Base-by-base conservation (phyloP, 2,888 invertebrate genomes). In the Hirtodrosophila trivittata region DNA sequence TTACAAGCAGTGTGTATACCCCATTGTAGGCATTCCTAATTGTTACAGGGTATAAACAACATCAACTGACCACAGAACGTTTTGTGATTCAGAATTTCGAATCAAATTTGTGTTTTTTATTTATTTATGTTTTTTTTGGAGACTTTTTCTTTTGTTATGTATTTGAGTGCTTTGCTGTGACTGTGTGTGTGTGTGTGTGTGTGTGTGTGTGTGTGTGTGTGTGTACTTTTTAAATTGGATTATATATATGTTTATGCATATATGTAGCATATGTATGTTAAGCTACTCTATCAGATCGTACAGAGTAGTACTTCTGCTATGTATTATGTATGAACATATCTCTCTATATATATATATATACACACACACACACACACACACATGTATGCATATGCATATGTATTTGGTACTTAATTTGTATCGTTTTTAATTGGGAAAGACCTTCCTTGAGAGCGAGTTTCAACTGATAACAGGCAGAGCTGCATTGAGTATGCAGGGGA, bases 41-140 rank as follows among this genome's bases (percentile, higher is more conserved):
- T 21, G 9, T 0, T 37, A 18, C 30, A 60, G 25, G 30, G 41
- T 26, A 42, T 18, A 13, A 35, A 18, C 16, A 35, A 26, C 30
- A 38, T 18, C 30, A 42, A 51, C 14, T 13, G 38, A 68, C 67
- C 74, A 63, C 73, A 76, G 45, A 73, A 45, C 46, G 38, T 62
- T 64, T 64, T 63, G 55, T 64, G 75, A 71, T 60, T 75, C 78
- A 78, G 62, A 65, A 75, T 57, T 75, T 65, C 46, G 52, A 51
- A 56, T 63, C 46, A 49, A 12, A 52, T 55, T 56, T 39, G 55
- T 41, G 26, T 16, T 49, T 49, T 28, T 49, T 33, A 37, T 55
- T 51, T 12, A n/a, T 25, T 51, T 21, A 25, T 49, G 33, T 10
- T 33, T 32, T 28, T 28, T 28, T 28, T 28, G 3, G 28, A 28